Percentiles rank a stretch among this genome's conserved stretches.
Conservation (phyloP, 2,888 invertebrate genomes). For the Orthosia incerta region DNA sequence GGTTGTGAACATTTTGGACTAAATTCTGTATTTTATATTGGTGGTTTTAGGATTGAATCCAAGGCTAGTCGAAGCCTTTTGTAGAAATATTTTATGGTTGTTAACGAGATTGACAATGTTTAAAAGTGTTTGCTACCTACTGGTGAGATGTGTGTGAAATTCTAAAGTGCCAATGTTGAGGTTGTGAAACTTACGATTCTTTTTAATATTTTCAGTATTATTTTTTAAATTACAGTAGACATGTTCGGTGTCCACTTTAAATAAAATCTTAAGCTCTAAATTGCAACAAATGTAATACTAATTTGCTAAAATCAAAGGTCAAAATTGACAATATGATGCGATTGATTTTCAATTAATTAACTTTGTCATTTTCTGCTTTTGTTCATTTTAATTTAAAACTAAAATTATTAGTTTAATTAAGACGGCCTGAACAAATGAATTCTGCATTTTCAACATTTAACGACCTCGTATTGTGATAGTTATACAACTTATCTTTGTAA, state of each 20-base stretch:
- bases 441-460: neutral
- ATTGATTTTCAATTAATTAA: constrained; percentile 1
- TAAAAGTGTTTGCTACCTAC: neutral
- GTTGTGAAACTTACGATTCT: constrained; percentile 21
- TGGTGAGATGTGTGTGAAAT: constrained; percentile 29
- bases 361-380: neutral
- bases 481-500: constrained; percentile 15
- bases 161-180: constrained; percentile 52
- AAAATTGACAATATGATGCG: too few relatives aligned
- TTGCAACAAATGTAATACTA: neutral
- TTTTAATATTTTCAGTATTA: too few relatives aligned
- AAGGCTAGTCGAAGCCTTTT: constrained; percentile 11
- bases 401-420: neutral
- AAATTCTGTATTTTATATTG: constrained; percentile 6
- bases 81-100: constrained; percentile 35
- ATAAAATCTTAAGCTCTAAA: neutral
- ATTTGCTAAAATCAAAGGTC: too few relatives aligned
- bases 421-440: neutral
- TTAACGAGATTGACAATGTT: constrained; percentile 31
- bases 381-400: neutral
- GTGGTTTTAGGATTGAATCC: constrained; percentile 44
- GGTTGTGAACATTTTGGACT: constrained; percentile 11
- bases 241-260: neutral
- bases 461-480: constrained; percentile 22
- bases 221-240: too few relatives aligned